A percentile compares a stretch with the other conserved stretches of the same genome.
Evolutionary conservation across 1,140 invertebrate species (phyloP).

Genomic region (Armadillidium nasatum): DNA sequence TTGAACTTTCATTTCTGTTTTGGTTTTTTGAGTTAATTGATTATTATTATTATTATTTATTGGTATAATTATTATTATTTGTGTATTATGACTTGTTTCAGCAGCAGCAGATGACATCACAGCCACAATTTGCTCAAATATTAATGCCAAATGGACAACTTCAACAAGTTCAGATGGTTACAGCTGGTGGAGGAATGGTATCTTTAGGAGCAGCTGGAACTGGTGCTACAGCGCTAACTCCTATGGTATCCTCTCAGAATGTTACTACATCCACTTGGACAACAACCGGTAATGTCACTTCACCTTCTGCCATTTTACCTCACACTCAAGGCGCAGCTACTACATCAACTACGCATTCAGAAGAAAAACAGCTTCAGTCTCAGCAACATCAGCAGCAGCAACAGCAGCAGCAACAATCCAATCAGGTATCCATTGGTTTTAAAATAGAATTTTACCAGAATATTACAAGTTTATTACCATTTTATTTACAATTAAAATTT

Average conservation of each 20-base stretch:
- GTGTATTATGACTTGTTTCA: neutral
- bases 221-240: constrained; percentile 16
- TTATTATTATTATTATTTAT: too few species aligned
- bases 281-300: constrained; percentile 43
- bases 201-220: constrained; percentile 30
- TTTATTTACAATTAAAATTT: too few species aligned
- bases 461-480: constrained; percentile 28
- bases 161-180: constrained; percentile 74
- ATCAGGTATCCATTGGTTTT: constrained; percentile 57
- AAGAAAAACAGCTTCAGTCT: constrained; percentile 49
- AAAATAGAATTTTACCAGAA: neutral
- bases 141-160: constrained; percentile 80
- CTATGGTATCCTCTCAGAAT: constrained; percentile 37
- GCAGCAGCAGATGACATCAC: constrained; percentile 50
- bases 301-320: constrained; percentile 45
- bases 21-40: too few species aligned
- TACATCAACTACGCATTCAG: constrained; percentile 34
- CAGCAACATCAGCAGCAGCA: constrained; percentile 46
- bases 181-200: constrained; percentile 40
- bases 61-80: too few species aligned
- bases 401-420: constrained; percentile 44
- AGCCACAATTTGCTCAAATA: constrained; percentile 71
- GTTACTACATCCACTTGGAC: constrained; percentile 46
- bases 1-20: too few species aligned
- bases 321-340: constrained; percentile 34